phyloP scores from a whole-genome alignment of 2,797 vertebrate genomes.

The Loriculus beryllinus region DNA sequence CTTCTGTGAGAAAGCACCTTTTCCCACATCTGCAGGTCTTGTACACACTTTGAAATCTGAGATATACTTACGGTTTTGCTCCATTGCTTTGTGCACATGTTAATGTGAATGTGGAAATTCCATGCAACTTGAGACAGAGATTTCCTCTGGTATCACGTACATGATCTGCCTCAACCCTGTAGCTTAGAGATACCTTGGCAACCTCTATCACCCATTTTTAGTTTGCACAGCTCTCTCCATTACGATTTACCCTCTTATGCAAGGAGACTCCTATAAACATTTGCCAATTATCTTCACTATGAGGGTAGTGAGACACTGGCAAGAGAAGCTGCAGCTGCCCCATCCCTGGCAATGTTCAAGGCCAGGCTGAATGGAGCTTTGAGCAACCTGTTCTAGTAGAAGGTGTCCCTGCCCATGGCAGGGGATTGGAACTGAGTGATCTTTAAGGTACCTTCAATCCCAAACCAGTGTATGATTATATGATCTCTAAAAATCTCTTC shows the following conservation, averaged over 20 bases:
- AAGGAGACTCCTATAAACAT: background rate
- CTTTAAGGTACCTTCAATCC: background rate
- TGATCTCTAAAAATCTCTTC: background rate
- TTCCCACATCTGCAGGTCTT: background rate
- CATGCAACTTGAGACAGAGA: background rate
- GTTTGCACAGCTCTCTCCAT: background rate
- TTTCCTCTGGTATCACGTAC: background rate
- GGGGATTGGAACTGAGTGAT: background rate
- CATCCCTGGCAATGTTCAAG: background rate
- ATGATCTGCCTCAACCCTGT: background rate
- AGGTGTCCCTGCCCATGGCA: background rate
- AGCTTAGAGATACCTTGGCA: background rate
- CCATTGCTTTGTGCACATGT: background rate
- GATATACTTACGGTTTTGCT: background rate
- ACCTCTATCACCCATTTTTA: background rate
- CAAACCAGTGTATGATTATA: background rate
- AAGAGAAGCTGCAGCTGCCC: background rate
- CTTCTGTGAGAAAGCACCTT: background rate
- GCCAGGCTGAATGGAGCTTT: background rate
- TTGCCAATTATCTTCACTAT: background rate
- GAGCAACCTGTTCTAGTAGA: background rate
- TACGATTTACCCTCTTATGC: background rate
- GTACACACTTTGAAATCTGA: constrained; percentile 28
- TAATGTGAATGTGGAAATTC: background rate
- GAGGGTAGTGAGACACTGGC: background rate